phyloP scores from a whole-genome alignment of 2,797 vertebrate genomes.

The Sylvilagus floridanus region DNA sequence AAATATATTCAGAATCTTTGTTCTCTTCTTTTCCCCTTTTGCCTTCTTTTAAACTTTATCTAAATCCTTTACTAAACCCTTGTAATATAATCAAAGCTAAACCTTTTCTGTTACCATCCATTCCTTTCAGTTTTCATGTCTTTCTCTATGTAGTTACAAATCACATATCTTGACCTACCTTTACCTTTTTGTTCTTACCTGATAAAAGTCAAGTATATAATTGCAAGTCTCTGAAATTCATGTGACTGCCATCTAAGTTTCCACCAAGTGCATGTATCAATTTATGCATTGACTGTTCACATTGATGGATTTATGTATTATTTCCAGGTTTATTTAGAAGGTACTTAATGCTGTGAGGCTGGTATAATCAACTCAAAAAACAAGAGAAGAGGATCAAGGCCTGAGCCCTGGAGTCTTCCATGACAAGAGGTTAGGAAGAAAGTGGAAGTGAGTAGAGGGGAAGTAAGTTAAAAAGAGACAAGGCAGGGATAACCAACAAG shows the following conservation, averaged over 20 bases:
- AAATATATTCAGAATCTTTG: background rate
- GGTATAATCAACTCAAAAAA: background rate
- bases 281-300: background rate
- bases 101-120: conserved; percentile 1
- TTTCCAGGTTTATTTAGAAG: background rate
- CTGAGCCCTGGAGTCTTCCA: background rate
- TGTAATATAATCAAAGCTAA: background rate
- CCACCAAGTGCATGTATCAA: background rate
- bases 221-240: background rate
- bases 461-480: background rate
- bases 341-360: background rate
- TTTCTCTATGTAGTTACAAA: background rate
- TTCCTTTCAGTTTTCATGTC: background rate
- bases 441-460: background rate
- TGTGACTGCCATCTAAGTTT: background rate
- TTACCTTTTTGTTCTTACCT: conserved; percentile 25
- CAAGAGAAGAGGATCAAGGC: background rate
- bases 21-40: background rate
- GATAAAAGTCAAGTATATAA: background rate
- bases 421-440: background rate
- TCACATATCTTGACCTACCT: background rate
- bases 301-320: background rate
- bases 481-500: background rate
- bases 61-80: conserved; percentile 14
- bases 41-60: conserved; percentile 30